phyloP scores from a whole-genome alignment of 2,888 invertebrate genomes.

The Kuschelorhynchus macadamiae region DNA sequence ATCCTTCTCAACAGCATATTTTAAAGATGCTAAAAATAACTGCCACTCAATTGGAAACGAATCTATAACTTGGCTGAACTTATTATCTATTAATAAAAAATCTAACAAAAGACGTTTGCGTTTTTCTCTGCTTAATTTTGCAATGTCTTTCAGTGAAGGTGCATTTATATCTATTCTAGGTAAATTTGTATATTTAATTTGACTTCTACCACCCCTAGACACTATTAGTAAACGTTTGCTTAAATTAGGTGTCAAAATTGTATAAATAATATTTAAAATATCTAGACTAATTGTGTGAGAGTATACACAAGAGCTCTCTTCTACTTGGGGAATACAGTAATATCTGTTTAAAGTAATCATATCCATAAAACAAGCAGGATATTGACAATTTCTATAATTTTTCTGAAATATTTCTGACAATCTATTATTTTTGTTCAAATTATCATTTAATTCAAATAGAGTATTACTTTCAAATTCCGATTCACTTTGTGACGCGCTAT shows the following conservation, averaged over 20 bases:
- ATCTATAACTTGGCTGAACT: slow-evolving; percentile 64
- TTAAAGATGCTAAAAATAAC: slow-evolving; percentile 72
- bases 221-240: slow-evolving; percentile 41
- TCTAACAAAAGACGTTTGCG: slow-evolving; percentile 68
- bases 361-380: slow-evolving; percentile 80
- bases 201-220: slow-evolving; percentile 57
- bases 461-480: slow-evolving; percentile 16
- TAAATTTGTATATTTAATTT: slow-evolving; percentile 50
- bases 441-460: slow-evolving; percentile 52
- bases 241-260: slow-evolving; percentile 59
- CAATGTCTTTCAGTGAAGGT: slow-evolving; percentile 65
- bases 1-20: slow-evolving; percentile 64
- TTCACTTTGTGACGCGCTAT: slow-evolving; percentile 43
- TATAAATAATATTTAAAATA: slow-evolving; percentile 75
- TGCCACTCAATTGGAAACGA: slow-evolving; percentile 73
- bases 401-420: slow-evolving; percentile 78
- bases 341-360: slow-evolving; percentile 76
- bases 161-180: slow-evolving; percentile 50
- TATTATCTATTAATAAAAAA: slow-evolving; percentile 69
- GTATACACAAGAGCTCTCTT: slow-evolving; percentile 75
- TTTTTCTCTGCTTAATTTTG: slow-evolving; percentile 56
- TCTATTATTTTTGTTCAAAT: slow-evolving; percentile 32
- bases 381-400: slow-evolving; percentile 73
- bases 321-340: slow-evolving; percentile 80
- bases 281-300: slow-evolving; percentile 74